Percentiles rank a stretch among this genome's conserved stretches.
Evolutionary conservation across 2,113 vertebrate genomes (phyloP).

Genomic region (Spea multiplicata): DNA sequence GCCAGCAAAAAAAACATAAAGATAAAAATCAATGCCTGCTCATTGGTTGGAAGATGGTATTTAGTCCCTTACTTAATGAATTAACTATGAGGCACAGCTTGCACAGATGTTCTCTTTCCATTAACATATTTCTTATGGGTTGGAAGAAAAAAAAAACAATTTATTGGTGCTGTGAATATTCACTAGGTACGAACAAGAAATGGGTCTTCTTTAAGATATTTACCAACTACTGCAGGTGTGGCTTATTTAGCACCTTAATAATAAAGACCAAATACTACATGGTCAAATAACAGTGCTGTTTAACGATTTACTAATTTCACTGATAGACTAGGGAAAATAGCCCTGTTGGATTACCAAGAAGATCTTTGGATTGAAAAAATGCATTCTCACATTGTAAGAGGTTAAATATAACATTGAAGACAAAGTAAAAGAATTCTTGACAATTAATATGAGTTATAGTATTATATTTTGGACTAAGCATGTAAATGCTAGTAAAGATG

Average conservation of each 20-base stretch:
- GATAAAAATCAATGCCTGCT: background rate
- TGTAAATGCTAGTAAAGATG: no score
- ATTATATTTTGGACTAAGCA: no score
- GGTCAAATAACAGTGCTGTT: background rate
- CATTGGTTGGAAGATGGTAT: background rate
- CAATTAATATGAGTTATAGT: no score
- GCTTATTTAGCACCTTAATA: background rate
- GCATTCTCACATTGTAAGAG: no score
- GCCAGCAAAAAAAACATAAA: background rate
- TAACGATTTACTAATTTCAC: background rate
- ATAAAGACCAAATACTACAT: background rate
- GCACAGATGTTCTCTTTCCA: background rate
- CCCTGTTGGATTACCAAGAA: no score
- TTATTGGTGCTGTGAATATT: background rate
- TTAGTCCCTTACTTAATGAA: background rate
- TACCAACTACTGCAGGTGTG: background rate
- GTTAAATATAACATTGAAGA: no score
- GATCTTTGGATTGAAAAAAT: no score
- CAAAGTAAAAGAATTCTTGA: no score
- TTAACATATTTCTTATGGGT: background rate
- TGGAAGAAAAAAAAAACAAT: background rate
- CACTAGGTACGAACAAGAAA: background rate
- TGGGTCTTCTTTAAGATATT: background rate
- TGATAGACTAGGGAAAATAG: background rate
- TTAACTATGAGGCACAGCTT: background rate